Conservation (phyloP, 1,140 invertebrate genomes). For the Bombus polaris region DNA sequence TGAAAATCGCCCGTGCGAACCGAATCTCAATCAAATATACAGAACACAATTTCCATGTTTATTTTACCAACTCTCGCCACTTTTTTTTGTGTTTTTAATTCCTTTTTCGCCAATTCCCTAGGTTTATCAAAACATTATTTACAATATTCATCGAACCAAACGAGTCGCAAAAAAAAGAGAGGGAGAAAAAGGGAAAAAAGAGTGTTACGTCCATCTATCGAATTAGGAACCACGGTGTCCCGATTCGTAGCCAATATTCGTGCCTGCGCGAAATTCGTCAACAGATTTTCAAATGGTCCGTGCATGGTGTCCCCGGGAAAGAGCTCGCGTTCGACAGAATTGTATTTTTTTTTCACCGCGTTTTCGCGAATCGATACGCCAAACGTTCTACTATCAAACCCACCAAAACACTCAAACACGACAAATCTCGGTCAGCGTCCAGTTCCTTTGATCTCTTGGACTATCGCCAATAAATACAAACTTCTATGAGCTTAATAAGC, state of each 20-base stretch:
- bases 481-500: not conserved
- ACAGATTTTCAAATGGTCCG: constrained; percentile 23
- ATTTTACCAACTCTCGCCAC: not conserved
- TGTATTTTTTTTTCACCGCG: constrained; percentile 13
- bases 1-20: not conserved
- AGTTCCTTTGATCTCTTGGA: not conserved
- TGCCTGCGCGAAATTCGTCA: constrained; percentile 7
- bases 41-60: not conserved
- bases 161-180: not conserved
- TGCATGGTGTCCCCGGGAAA: constrained; percentile 15
- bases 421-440: constrained; percentile 10
- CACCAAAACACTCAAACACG: constrained; percentile 3
- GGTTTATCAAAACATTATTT: not conserved
- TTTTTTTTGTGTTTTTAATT: not conserved
- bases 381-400: not conserved
- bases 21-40: not conserved
- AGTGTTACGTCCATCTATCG: constrained; percentile 2
- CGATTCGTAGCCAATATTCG: constrained; percentile 20
- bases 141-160: not conserved
- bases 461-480: not conserved
- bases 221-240: constrained; percentile 11
- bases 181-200: not conserved
- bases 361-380: constrained; percentile 24
- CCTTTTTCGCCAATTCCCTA: not conserved
- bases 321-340: constrained; percentile 5